A percentile compares a stretch with the other conserved stretches of the same genome.
phyloP scores from a whole-genome alignment of 2,888 invertebrate genomes.

The Drosophila hamatofila region DNA sequence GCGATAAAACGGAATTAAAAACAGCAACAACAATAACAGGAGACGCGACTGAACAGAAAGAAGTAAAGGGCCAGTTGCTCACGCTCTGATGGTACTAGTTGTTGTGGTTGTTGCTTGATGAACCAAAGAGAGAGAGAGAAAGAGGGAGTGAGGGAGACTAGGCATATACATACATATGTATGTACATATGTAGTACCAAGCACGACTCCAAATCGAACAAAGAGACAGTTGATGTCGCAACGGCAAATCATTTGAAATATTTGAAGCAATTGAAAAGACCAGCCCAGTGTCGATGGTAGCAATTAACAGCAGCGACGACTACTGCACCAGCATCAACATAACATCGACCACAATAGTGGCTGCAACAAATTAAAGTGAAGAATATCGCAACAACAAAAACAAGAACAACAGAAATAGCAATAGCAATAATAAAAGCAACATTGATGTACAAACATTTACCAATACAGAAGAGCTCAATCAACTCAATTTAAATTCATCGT shows the following conservation, averaged over 20 bases:
- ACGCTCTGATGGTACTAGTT: slow-evolving; percentile 34
- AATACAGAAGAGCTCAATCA: slow-evolving; percentile 80
- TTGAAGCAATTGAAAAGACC: slow-evolving; percentile 68
- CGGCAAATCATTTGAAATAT: slow-evolving; percentile 70
- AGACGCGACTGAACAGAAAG: slow-evolving; percentile 21
- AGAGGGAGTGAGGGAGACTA: too few relatives aligned
- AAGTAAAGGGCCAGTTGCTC: slow-evolving; percentile 27
- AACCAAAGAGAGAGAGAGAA: slow-evolving; percentile 13
- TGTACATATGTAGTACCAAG: not conserved
- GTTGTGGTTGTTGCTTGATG: slow-evolving; percentile 15
- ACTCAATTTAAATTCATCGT: slow-evolving; percentile 78
- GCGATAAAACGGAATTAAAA: slow-evolving; percentile 39
- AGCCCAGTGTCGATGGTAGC: slow-evolving; percentile 55
- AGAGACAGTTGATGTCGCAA: slow-evolving; percentile 62
- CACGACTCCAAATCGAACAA: slow-evolving; percentile 26
- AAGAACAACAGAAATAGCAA: slow-evolving; percentile 23
- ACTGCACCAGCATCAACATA: slow-evolving; percentile 31
- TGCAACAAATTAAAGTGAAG: slow-evolving; percentile 70
- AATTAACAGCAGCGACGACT: slow-evolving; percentile 60
- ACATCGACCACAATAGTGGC: slow-evolving; percentile 26
- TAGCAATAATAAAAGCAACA: slow-evolving; percentile 41
- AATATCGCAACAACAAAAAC: slow-evolving; percentile 42
- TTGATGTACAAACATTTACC: slow-evolving; percentile 77
- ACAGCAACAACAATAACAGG: not conserved
- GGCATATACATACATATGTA: not conserved